Evolutionary conservation across 2,888 invertebrate genomes (phyloP).

Genomic region (Scotopteryx bipunctaria): DNA sequence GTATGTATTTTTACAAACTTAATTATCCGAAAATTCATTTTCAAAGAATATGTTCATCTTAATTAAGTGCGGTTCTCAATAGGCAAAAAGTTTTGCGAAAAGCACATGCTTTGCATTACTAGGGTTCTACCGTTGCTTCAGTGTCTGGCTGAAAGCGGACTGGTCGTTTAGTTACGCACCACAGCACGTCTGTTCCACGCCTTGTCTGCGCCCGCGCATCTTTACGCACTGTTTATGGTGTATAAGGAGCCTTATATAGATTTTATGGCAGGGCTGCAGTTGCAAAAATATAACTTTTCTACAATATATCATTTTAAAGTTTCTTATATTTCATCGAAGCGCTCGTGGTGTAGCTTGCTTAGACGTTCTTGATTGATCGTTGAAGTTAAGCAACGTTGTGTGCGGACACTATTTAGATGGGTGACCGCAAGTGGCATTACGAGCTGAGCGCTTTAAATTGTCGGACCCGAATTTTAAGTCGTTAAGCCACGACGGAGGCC

Average conservation of each 20-base stretch:
- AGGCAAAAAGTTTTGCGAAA: constrained; percentile 2
- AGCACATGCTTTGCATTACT: constrained; percentile 19
- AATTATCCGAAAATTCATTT: too few species aligned
- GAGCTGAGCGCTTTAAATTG: too few species aligned
- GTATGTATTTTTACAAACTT: too few species aligned
- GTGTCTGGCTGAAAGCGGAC: constrained; percentile 8
- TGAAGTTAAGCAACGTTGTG: too few species aligned
- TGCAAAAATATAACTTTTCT: neutral
- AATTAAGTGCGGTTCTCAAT: neutral
- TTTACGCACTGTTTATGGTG: constrained; percentile 25
- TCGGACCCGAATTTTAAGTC: too few species aligned
- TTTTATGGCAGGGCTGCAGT: constrained; percentile 5
- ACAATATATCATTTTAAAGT: neutral
- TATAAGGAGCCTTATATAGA: constrained; percentile 12
- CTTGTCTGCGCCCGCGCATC: constrained; percentile 29
- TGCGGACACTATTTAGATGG: too few species aligned
- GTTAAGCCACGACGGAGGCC: too few species aligned
- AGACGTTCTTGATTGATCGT: too few species aligned
- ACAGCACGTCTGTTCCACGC: constrained; percentile 25
- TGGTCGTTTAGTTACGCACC: constrained; percentile 26
- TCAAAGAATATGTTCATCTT: constrained; percentile 1
- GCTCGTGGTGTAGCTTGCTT: too few species aligned
- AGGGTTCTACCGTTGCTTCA: neutral
- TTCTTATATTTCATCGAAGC: too few species aligned
- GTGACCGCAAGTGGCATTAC: too few species aligned